These are phyloP conservation scores for Carposina sasakii DNA, from an alignment of 1,140 invertebrate genomes.

Conservation along the genomic window DNA sequence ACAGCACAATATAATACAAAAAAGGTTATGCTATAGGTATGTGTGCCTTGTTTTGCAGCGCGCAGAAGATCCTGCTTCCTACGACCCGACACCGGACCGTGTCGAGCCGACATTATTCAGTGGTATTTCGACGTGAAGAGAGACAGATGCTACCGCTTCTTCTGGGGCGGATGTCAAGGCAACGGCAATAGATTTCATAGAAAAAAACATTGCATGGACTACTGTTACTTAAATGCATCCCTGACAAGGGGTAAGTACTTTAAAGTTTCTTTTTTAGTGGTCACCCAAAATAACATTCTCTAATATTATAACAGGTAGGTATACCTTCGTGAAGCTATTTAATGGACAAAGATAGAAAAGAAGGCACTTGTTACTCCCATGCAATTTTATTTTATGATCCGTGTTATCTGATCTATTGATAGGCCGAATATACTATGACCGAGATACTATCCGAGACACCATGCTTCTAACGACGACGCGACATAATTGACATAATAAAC, in stretches of 20 bases:
- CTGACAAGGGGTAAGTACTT: neutral
- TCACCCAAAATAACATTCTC: neutral
- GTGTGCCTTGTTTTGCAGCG: conserved; percentile 33
- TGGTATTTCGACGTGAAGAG: conserved; percentile 92
- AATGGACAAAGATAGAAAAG: neutral
- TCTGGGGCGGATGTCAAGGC: conserved; percentile 94
- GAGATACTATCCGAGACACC: too few relatives aligned
- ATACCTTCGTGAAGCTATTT: neutral
- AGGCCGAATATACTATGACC: too few relatives aligned
- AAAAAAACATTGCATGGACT: conserved; percentile 84
- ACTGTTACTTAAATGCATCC: conserved; percentile 74
- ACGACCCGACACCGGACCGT: conserved; percentile 81
- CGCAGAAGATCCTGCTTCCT: conserved; percentile 77
- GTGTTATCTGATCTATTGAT: too few relatives aligned
- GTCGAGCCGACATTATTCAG: conserved; percentile 87
- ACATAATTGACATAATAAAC: too few relatives aligned
- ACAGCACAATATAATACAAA: too few relatives aligned
- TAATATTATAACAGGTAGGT: neutral
- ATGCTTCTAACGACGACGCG: too few relatives aligned
- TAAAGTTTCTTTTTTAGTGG: neutral
- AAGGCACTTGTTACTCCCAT: too few relatives aligned
- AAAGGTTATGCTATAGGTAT: too few relatives aligned
- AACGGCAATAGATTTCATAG: conserved; percentile 91
- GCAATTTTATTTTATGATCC: too few relatives aligned
- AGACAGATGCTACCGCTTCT: conserved; percentile 90